phyloP scores from a whole-genome alignment of 2,888 invertebrate species.

The Thysanoteuthis rhombus region DNA sequence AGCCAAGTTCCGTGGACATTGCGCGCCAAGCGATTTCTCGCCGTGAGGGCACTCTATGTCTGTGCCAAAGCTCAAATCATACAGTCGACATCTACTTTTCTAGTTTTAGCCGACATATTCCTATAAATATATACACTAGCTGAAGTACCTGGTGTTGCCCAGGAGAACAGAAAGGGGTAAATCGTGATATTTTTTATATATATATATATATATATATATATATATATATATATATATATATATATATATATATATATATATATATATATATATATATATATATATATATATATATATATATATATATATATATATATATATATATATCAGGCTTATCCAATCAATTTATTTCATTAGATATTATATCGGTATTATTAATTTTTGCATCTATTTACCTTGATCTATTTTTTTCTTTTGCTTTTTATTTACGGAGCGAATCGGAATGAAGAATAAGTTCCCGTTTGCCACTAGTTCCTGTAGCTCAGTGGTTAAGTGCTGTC shows the following conservation, averaged over 20 bases:
- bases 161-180: no score
- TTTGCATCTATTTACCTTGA: no score
- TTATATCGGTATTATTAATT: no score
- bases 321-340: no score
- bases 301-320: not conserved
- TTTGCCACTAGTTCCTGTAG: no score
- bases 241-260: slow-evolving; percentile 15
- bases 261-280: not conserved
- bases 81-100: not conserved
- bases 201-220: slow-evolving; percentile 14
- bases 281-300: not conserved
- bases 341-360: no score
- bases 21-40: not conserved
- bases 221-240: not conserved
- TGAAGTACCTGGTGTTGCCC: no score
- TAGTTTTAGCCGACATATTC: not conserved
- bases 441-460: no score
- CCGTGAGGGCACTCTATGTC: not conserved
- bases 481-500: no score
- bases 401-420: no score
- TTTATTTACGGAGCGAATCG: no score
- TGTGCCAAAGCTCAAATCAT: not conserved
- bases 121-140: not conserved
- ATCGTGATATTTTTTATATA: no score
- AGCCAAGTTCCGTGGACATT: not conserved